These are phyloP conservation scores for Australoheros facetus DNA, from an alignment of 2,797 vertebrate species.

Conservation along the genomic window DNA sequence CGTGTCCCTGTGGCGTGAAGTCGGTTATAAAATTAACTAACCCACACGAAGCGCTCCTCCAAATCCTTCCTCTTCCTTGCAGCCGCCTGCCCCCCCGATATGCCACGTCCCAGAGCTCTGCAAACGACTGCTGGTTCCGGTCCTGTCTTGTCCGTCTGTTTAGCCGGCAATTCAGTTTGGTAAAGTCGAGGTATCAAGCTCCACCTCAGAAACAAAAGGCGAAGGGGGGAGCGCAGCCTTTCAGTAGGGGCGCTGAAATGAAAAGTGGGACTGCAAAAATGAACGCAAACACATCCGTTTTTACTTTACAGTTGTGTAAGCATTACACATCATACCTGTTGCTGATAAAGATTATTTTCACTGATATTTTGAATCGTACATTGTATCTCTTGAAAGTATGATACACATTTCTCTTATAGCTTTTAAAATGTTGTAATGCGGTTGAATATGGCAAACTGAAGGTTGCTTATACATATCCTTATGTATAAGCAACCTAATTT, in stretches of 20 bases:
- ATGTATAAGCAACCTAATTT: background rate
- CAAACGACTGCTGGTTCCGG: conserved; percentile 46
- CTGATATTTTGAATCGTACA: background rate
- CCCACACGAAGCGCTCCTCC: conserved; percentile 12
- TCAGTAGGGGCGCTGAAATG: conserved; percentile 19
- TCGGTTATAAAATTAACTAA: background rate
- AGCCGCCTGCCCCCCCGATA: conserved; percentile 22
- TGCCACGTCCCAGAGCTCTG: conserved; percentile 46
- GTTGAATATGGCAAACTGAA: background rate
- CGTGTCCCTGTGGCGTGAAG: background rate
- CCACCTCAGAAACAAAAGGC: conserved; percentile 75
- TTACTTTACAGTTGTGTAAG: background rate
- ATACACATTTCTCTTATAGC: background rate
- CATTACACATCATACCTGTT: conserved; percentile 62
- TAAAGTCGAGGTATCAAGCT: conserved; percentile 72
- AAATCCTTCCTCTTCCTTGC: conserved; percentile 20
- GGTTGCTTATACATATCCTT: background rate
- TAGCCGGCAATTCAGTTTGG: conserved; percentile 53
- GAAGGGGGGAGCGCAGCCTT: conserved; percentile 29
- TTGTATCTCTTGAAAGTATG: background rate
- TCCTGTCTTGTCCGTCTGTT: conserved; percentile 47
- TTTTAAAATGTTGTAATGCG: background rate
- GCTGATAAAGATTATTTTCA: conserved; percentile 28
- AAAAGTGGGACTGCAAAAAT: background rate
- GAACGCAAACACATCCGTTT: background rate